These are phyloP conservation scores for Myripristis murdjan DNA, from an alignment of 2,797 vertebrate genomes.

Conservation along the genomic window DNA sequence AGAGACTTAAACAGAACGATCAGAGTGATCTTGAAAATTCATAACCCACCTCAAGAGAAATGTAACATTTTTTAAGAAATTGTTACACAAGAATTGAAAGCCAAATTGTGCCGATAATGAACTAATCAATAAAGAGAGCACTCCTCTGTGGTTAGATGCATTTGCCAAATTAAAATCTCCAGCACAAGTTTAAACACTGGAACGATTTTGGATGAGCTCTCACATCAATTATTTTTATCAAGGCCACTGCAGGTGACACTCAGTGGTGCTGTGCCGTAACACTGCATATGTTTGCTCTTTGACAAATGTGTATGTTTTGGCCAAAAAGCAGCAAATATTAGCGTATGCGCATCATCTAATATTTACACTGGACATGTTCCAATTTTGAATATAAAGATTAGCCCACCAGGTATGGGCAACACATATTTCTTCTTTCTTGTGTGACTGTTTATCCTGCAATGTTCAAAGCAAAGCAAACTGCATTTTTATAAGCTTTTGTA, in stretches of 20 bases:
- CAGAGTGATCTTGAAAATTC: slow-evolving; percentile 29
- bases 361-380: too few species aligned
- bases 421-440: too few species aligned
- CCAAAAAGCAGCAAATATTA: too few species aligned
- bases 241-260: background rate
- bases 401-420: too few species aligned
- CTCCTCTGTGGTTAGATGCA: background rate
- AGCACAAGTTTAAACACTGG: slow-evolving; percentile 4
- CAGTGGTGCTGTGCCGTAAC: background rate
- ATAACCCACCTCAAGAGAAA: slow-evolving; percentile 22
- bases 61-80: slow-evolving; percentile 28
- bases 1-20: slow-evolving; percentile 31
- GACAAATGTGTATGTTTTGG: too few species aligned
- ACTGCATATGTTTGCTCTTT: background rate
- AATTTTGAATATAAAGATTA: too few species aligned
- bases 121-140: background rate
- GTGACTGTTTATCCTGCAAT: too few species aligned
- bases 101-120: slow-evolving; percentile 12
- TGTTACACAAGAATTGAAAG: slow-evolving; percentile 30
- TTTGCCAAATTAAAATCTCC: background rate
- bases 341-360: too few species aligned
- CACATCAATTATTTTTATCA: background rate
- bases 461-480: too few species aligned
- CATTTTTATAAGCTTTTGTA: too few species aligned
- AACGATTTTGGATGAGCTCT: background rate